Evolutionary conservation across 2,888 invertebrate species (phyloP).

Genomic region (Andrena bicolor): DNA sequence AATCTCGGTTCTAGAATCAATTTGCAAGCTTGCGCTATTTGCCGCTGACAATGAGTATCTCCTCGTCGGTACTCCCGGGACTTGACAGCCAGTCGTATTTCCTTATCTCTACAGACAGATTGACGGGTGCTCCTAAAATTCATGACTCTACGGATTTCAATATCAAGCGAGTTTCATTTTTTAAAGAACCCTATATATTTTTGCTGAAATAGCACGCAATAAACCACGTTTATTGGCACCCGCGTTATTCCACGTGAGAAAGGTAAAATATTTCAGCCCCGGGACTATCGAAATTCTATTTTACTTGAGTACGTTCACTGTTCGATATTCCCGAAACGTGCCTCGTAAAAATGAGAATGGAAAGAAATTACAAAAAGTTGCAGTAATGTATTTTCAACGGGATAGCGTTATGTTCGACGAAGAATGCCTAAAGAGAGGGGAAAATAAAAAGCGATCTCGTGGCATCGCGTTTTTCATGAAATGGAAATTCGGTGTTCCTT

Average conservation of each 20-base stretch:
- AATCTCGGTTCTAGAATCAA: background rate
- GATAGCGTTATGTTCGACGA: background rate
- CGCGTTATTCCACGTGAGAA: background rate
- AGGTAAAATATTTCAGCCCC: background rate
- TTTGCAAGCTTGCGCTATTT: too few relatives aligned
- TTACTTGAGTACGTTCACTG: background rate
- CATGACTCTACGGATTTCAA: too few relatives aligned
- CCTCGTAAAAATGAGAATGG: background rate
- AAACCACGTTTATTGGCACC: too few relatives aligned
- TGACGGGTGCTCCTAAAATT: too few relatives aligned
- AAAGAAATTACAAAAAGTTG: conserved; percentile 11
- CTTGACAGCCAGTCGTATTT: background rate
- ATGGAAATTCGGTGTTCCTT: conserved; percentile 55
- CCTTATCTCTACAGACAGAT: too few relatives aligned
- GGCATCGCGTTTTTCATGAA: conserved; percentile 17
- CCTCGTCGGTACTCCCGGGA: background rate
- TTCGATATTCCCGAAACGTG: background rate
- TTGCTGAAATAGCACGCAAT: too few relatives aligned
- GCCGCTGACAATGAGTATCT: too few relatives aligned
- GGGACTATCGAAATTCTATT: background rate
- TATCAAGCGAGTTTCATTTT: too few relatives aligned
- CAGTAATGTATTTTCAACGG: conserved; percentile 7
- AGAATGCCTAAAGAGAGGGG: background rate
- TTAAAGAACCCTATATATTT: too few relatives aligned
- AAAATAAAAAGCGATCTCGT: background rate